Evolutionary conservation across 2,888 invertebrate species (phyloP).

Genomic region (Nomada fabriciana): DNA sequence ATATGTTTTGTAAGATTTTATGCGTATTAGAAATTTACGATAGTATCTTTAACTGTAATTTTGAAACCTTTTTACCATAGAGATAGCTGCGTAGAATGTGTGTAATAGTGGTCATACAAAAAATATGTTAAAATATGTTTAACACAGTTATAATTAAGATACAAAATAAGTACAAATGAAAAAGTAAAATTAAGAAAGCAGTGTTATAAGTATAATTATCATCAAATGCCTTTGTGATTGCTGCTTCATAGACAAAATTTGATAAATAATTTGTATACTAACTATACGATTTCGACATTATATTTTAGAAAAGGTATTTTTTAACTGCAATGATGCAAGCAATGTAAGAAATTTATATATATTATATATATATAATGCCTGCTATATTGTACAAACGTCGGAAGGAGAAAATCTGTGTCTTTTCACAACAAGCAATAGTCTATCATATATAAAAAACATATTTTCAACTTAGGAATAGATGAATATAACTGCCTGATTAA

Average conservation of each 20-base stretch:
- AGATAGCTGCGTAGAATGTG: slow-evolving; percentile 8
- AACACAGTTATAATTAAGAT: slow-evolving; percentile 40
- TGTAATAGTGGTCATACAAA: slow-evolving; percentile 35
- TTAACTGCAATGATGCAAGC: slow-evolving; percentile 33
- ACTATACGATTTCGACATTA: slow-evolving; percentile 24
- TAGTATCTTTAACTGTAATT: slow-evolving; percentile 26
- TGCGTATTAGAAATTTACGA: slow-evolving; percentile 15
- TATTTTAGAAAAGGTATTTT: slow-evolving; percentile 57
- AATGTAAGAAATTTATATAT: slow-evolving; percentile 46
- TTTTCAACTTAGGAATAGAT: slow-evolving; percentile 55
- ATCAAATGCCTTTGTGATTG: slow-evolving; percentile 44
- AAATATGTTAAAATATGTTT: slow-evolving; percentile 20
- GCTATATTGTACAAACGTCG: slow-evolving; percentile 55
- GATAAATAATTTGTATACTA: slow-evolving; percentile 41
- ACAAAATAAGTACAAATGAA: slow-evolving; percentile 64
- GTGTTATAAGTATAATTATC: slow-evolving; percentile 34
- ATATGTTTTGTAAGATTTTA: slow-evolving; percentile 32
- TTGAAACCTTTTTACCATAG: slow-evolving; percentile 24
- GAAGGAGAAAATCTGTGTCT: slow-evolving; percentile 58
- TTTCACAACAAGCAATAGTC: slow-evolving; percentile 66
- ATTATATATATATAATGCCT: slow-evolving; percentile 36
- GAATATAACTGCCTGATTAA: slow-evolving; percentile 52
- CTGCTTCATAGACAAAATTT: slow-evolving; percentile 53
- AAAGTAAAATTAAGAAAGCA: slow-evolving; percentile 37
- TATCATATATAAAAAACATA: slow-evolving; percentile 45